Evolutionary conservation across 1,140 invertebrate genomes (phyloP).

Genomic region (Spodoptera litura): DNA sequence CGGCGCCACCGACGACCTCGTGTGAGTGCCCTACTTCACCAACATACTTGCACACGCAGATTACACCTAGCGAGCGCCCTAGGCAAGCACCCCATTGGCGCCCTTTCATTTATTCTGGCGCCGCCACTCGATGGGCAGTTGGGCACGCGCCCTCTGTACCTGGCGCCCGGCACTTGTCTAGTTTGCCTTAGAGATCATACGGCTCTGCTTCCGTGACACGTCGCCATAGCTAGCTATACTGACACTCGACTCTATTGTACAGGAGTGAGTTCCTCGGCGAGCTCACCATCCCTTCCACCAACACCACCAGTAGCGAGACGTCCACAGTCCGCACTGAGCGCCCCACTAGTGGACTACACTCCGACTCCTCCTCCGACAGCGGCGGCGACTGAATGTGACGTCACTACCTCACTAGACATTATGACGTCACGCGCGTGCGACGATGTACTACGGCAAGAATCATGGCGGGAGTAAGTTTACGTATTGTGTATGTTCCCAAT

Average conservation of each 20-base stretch:
- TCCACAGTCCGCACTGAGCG: not conserved
- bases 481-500: too few species aligned
- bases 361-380: not conserved
- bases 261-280: constrained; percentile 11
- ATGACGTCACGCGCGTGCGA: not conserved
- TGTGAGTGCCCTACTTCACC: constrained; percentile 3
- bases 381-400: not conserved
- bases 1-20: constrained; percentile 13
- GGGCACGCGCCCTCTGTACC: too few species aligned
- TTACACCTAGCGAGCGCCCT: not conserved
- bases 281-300: not conserved
- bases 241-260: not conserved
- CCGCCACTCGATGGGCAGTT: too few species aligned
- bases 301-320: not conserved
- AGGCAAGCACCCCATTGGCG: too few species aligned
- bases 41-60: not conserved
- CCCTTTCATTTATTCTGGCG: too few species aligned
- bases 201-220: too few species aligned
- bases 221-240: too few species aligned
- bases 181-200: too few species aligned
- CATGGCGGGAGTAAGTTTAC: too few species aligned
- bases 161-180: too few species aligned
- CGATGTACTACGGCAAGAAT: too few species aligned
- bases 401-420: not conserved
- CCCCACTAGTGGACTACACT: not conserved